Conservation (phyloP, 2,113 vertebrate genomes). For the Patagioenas fasciata region DNA sequence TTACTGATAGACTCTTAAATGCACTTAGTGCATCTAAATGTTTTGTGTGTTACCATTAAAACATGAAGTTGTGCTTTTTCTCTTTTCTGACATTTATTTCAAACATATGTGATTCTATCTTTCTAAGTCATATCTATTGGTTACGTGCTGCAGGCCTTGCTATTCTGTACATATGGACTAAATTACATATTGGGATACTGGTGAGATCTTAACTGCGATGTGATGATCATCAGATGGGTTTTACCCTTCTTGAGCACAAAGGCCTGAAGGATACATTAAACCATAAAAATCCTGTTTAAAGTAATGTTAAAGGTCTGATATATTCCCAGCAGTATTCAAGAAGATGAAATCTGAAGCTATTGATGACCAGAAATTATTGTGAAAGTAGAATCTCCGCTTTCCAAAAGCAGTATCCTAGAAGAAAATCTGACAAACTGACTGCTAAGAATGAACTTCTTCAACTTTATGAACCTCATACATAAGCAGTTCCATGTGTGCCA, state of each 20-base stretch:
- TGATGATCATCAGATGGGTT: not conserved
- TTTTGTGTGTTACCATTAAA: not conserved
- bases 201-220: not conserved
- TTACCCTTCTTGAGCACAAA: not conserved
- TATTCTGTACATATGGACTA: not conserved
- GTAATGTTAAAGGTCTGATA: not conserved
- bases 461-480: not conserved
- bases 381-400: not conserved
- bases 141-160: not conserved
- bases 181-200: not conserved
- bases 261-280: not conserved
- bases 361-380: not conserved
- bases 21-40: not conserved
- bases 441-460: not conserved
- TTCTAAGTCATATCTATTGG: not conserved
- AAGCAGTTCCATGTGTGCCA: not conserved
- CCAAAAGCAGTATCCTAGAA: not conserved
- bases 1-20: not conserved
- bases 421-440: not conserved
- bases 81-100: slow-evolving; percentile 34
- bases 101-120: not conserved
- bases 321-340: not conserved
- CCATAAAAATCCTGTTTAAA: not conserved
- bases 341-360: not conserved
- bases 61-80: slow-evolving; percentile 8